Evolutionary conservation across 1,140 invertebrate species (phyloP).

Genomic region (Probaryconus sp.): DNA sequence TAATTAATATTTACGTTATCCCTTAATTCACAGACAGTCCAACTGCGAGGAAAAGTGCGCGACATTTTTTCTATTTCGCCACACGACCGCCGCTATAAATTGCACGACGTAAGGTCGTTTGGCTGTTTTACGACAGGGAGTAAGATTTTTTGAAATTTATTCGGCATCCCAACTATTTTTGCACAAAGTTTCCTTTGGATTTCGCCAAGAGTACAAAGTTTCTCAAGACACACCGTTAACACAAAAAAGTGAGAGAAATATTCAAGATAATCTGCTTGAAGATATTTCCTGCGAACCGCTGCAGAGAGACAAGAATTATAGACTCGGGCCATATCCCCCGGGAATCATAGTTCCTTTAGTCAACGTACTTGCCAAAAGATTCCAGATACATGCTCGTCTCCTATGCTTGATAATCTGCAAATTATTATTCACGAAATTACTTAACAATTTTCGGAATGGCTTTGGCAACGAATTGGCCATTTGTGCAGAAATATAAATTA

Average conservation of each 20-base stretch:
- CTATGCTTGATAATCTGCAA: conserved; percentile 23
- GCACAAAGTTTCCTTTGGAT: conserved; percentile 51
- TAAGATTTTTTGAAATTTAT: conserved; percentile 58
- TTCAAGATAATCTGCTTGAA: conserved; percentile 64
- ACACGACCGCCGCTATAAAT: conserved; percentile 37
- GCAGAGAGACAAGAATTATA: conserved; percentile 64
- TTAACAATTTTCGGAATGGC: background rate
- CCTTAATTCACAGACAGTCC: background rate
- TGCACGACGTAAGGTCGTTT: conserved; percentile 45
- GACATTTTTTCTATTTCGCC: conserved; percentile 35
- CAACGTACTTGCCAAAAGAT: conserved; percentile 53
- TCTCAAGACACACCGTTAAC: conserved; percentile 50
- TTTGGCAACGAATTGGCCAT: too few relatives aligned
- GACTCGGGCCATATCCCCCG: conserved; percentile 38
- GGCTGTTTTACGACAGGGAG: conserved; percentile 47
- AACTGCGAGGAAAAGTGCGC: conserved; percentile 12
- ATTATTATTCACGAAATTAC: background rate
- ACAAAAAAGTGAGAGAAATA: conserved; percentile 54
- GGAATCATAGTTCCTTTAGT: conserved; percentile 47
- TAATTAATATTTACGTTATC: conserved; percentile 37
- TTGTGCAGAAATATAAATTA: conserved; percentile 5
- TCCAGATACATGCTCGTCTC: conserved; percentile 26
- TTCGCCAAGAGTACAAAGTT: conserved; percentile 55
- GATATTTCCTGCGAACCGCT: conserved; percentile 58
- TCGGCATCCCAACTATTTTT: conserved; percentile 50